Conservation (phyloP, 2,113 vertebrate genomes). For the Apodemus sylvaticus region DNA sequence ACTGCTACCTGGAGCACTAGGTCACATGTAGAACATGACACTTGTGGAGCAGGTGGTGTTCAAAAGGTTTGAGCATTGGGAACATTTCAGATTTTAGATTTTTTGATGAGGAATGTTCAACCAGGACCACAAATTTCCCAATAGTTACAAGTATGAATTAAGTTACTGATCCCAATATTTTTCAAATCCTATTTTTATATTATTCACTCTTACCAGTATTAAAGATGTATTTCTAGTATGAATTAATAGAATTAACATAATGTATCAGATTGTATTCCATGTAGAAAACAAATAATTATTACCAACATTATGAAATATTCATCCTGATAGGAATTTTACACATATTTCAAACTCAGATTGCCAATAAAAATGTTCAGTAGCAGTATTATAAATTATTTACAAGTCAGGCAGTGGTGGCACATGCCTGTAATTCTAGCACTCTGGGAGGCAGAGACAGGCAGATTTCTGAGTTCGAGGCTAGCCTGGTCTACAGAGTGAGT, state of each 20-base stretch:
- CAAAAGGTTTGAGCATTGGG: not conserved
- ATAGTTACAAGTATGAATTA: conserved; percentile 12
- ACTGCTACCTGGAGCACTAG: not conserved
- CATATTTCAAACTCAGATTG: conserved; percentile 53
- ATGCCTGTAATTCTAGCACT: too few relatives aligned
- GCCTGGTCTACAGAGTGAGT: too few relatives aligned
- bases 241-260: conserved; percentile 33
- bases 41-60: not conserved
- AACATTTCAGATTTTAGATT: conserved; percentile 10
- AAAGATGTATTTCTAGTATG: conserved; percentile 43
- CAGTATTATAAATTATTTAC: conserved; percentile 48
- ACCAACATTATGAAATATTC: conserved; percentile 40
- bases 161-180: conserved; percentile 1
- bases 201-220: not conserved
- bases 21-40: not conserved
- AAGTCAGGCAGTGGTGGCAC: too few relatives aligned
- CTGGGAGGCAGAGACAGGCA: too few relatives aligned
- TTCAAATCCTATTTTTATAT: conserved; percentile 10
- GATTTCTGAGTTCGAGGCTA: too few relatives aligned
- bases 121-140: not conserved
- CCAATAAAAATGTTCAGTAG: conserved; percentile 39
- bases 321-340: conserved; percentile 55
- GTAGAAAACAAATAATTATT: conserved; percentile 47
- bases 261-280: conserved; percentile 22
- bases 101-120: not conserved